phyloP scores from a whole-genome alignment of 2,888 invertebrate species.

The Asteroscopus sphinx region DNA sequence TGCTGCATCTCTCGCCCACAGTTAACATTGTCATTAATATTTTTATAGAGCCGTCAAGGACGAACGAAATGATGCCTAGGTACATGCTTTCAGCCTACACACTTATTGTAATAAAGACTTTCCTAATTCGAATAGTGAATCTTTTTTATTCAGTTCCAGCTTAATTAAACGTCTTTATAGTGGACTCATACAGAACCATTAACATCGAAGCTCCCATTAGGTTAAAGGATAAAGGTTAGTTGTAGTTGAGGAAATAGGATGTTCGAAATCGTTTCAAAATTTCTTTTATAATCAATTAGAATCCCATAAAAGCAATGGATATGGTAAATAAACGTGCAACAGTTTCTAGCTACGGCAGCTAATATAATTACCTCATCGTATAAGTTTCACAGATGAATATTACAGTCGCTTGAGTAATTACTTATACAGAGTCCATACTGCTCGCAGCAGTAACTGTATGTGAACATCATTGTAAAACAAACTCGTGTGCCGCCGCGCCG shows the following conservation, averaged over 20 bases:
- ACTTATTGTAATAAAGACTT: constrained; percentile 12
- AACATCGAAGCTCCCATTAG: neutral
- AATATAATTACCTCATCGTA: constrained; percentile 41
- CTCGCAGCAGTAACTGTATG: constrained; percentile 65
- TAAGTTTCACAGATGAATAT: constrained; percentile 54
- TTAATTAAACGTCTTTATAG: constrained; percentile 5
- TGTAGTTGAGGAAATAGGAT: too few relatives aligned
- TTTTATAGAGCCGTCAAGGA: constrained; percentile 38
- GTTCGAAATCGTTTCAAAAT: constrained; percentile 12
- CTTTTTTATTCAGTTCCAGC: too few relatives aligned
- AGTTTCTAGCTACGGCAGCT: constrained; percentile 20
- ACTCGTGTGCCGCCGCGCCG: constrained; percentile 69
- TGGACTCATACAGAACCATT: neutral
- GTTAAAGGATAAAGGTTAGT: neutral
- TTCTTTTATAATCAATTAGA: constrained; percentile 30
- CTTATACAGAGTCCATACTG: constrained; percentile 69
- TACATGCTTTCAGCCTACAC: constrained; percentile 10
- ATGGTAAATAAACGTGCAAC: constrained; percentile 35
- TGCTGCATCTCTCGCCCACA: constrained; percentile 46
- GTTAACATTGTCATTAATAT: constrained; percentile 19
- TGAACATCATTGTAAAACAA: constrained; percentile 80
- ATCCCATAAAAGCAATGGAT: constrained; percentile 15
- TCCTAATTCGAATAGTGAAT: neutral
- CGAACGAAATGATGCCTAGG: constrained; percentile 21
- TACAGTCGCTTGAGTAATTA: constrained; percentile 63